Evolutionary conservation across 1,140 invertebrate genomes (phyloP).

Genomic region (Panagrolaimus sp.): DNA sequence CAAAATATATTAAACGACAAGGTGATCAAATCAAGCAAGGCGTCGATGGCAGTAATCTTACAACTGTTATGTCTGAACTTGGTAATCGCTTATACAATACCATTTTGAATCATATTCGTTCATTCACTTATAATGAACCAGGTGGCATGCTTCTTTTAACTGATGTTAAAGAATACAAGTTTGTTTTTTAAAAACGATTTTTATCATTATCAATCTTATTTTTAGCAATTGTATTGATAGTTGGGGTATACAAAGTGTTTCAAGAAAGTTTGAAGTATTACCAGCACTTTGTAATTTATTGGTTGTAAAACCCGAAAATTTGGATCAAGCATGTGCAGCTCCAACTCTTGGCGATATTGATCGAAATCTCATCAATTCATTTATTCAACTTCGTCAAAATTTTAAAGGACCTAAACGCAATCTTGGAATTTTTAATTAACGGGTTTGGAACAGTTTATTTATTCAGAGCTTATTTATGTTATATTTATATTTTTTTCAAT

Average conservation of each 20-base stretch:
- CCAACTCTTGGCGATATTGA: constrained; percentile 16
- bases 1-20: constrained; percentile 74
- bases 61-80: constrained; percentile 77
- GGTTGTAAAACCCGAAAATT: constrained; percentile 88
- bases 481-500: constrained; percentile 11
- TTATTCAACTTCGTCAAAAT: constrained; percentile 24
- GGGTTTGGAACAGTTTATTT: background rate
- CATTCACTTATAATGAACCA: constrained; percentile 88
- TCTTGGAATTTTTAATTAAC: constrained; percentile 12
- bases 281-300: constrained; percentile 91
- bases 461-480: background rate
- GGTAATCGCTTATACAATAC: constrained; percentile 82
- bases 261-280: constrained; percentile 83
- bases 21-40: constrained; percentile 75
- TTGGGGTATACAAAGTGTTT: constrained; percentile 69
- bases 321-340: constrained; percentile 83
- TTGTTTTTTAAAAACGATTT: constrained; percentile 60
- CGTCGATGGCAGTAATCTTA: constrained; percentile 87
- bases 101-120: constrained; percentile 88
- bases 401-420: background rate
- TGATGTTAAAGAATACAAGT: constrained; percentile 89
- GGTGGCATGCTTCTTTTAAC: constrained; percentile 96
- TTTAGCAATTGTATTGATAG: constrained; percentile 64
- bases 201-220: constrained; percentile 48
- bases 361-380: constrained; percentile 6